Evolutionary conservation across 2,888 invertebrate species (phyloP).

Genomic region (Drosophila demipolita): DNA sequence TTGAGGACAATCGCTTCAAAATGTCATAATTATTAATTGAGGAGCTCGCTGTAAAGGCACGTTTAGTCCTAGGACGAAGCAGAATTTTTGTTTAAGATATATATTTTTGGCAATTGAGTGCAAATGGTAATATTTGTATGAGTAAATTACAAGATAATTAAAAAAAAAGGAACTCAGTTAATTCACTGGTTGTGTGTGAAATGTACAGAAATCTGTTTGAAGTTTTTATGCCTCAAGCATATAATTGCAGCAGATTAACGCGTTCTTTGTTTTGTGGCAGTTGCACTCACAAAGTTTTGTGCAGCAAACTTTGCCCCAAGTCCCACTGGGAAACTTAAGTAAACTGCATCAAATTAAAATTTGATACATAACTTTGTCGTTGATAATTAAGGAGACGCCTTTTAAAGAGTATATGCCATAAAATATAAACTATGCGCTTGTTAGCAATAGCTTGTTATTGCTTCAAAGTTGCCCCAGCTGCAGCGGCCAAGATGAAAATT

Average conservation of each 20-base stretch:
- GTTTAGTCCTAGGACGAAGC: too few species aligned
- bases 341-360: constrained; percentile 69
- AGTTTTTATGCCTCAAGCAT: constrained; percentile 9
- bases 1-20: background rate
- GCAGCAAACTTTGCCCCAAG: constrained; percentile 33
- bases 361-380: constrained; percentile 48
- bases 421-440: constrained; percentile 62
- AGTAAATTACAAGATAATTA: background rate
- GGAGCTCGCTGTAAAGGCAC: background rate
- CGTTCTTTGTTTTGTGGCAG: constrained; percentile 2
- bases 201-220: constrained; percentile 3
- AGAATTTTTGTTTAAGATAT: background rate
- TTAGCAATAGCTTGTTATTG: constrained; percentile 57
- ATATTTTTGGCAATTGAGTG: background rate
- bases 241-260: background rate
- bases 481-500: background rate
- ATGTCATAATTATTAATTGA: background rate
- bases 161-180: background rate
- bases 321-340: constrained; percentile 61
- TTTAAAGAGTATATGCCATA: constrained; percentile 28
- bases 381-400: constrained; percentile 27
- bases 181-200: background rate
- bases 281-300: constrained; percentile 29
- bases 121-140: background rate
- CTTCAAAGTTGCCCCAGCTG: constrained; percentile 37